A percentile compares a stretch with the other conserved stretches of the same genome.
Conservation (phyloP, 1,140 invertebrate genomes). For the Drosophila watanabei region DNA sequence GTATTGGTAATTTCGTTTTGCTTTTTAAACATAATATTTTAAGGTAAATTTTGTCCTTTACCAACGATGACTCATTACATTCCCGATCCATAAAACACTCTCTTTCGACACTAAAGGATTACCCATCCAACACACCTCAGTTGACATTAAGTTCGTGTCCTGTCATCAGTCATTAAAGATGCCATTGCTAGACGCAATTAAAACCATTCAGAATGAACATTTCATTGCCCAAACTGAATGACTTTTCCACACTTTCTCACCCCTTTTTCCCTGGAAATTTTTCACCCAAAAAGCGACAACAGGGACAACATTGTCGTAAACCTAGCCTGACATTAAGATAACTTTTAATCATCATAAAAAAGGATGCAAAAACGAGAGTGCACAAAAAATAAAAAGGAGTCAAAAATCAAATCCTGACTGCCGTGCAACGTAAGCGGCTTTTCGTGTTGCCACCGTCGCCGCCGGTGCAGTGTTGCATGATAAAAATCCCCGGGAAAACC, state of each 20-base stretch:
- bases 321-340: conserved; percentile 78
- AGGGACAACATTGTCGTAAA: conserved; percentile 71
- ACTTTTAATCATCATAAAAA: conserved; percentile 82
- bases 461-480: conserved; percentile 59
- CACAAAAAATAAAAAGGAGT: conserved; percentile 29
- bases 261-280: conserved; percentile 24
- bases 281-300: conserved; percentile 45
- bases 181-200: conserved; percentile 80
- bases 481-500: conserved; percentile 38
- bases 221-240: conserved; percentile 71
- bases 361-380: conserved; percentile 34
- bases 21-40: neutral
- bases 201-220: conserved; percentile 76
- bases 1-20: too few relatives aligned
- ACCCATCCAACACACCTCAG: conserved; percentile 31
- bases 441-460: conserved; percentile 60
- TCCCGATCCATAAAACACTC: conserved; percentile 17
- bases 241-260: conserved; percentile 29
- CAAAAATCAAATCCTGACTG: conserved; percentile 43
- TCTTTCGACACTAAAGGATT: conserved; percentile 24
- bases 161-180: conserved; percentile 76
- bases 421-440: conserved; percentile 74
- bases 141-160: conserved; percentile 45
- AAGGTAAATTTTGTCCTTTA: too few relatives aligned
- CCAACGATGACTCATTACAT: conserved; percentile 16